phyloP scores from a whole-genome alignment of 2,888 invertebrate species.

The Campaea margaritaria region DNA sequence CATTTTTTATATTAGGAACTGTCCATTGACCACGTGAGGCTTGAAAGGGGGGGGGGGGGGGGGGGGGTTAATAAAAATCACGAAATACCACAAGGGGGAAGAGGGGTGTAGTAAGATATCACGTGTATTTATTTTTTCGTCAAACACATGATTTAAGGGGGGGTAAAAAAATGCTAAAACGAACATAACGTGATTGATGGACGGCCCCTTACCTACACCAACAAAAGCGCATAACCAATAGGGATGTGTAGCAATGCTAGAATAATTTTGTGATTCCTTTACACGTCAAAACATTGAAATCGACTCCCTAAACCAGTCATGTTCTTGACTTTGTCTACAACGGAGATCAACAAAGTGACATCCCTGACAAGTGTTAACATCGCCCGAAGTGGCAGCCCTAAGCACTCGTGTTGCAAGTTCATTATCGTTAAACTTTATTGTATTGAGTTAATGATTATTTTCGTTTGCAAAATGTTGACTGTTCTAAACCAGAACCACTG shows the following conservation, averaged over 20 bases:
- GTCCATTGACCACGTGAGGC: too few relatives aligned
- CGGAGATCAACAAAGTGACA: constrained; percentile 30
- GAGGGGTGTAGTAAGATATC: too few relatives aligned
- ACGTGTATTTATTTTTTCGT: too few relatives aligned
- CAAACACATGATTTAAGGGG: too few relatives aligned
- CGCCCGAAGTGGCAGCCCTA: constrained; percentile 23
- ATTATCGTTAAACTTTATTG: constrained; percentile 42
- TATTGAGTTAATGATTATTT: constrained; percentile 43
- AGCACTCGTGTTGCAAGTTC: constrained; percentile 29
- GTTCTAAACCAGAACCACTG: constrained; percentile 44
- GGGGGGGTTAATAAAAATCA: too few relatives aligned
- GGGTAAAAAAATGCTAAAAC: too few relatives aligned
- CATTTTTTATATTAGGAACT: too few relatives aligned
- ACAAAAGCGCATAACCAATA: neutral
- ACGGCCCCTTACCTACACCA: too few relatives aligned
- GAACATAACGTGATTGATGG: too few relatives aligned
- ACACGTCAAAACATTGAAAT: constrained; percentile 8
- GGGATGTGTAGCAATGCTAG: neutral
- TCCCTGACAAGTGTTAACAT: constrained; percentile 43
- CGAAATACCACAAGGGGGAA: too few relatives aligned
- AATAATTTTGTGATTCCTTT: neutral
- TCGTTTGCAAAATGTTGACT: constrained; percentile 37
- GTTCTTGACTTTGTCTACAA: constrained; percentile 6
- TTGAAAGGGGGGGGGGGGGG: too few relatives aligned
- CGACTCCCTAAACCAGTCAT: constrained; percentile 12